Base-by-base conservation (phyloP, 2,113 vertebrate genomes). In the Pyxicephalus adspersus region DNA sequence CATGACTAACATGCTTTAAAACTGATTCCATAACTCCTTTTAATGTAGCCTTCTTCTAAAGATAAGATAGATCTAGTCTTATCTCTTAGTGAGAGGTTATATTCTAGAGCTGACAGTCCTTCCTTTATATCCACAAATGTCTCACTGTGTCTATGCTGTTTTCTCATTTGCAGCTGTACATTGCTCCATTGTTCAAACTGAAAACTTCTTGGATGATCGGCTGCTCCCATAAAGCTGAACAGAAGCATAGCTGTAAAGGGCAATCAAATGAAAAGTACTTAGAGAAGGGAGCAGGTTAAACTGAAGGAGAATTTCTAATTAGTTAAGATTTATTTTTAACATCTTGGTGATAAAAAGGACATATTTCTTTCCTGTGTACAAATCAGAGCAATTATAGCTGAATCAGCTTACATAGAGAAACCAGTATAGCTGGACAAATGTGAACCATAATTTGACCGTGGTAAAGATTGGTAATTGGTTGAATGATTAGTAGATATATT, bases 281-380 rank as follows among this genome's bases (percentile, higher is more conserved):
- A 57, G 31, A 76, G 64, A 57, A 55, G 50, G 45, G 52, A 76
- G 51, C 63, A 64, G 72, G 70, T 75, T 83, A 66, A 55, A 76
- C 72, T 57, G 52, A 65, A 76, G 80, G 80, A 50, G 70, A 83
- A 83, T 76, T 76, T 57, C 22, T 83, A 76, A 75, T 76, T 75
- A 83, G 72, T 51, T 55, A 64, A 65, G 31, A 83, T 81, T 61
- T 73, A 63, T 74, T 64, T 63, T 63, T 81, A 73, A 73, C 34
- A 81, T 81, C n/a, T 34, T 73, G 23, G 67, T 64, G 54, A 63
- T 73, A 66, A 78, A 73, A 73, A 34, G 57, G 55, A 73, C 61
- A 74, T 81, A 63, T 80, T 25, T 80, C 76, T 34, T 55, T 54
- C 63, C 25, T 54, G 50, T 66, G 19, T 77, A 45, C 72, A 61